phyloP scores from a whole-genome alignment of 2,113 vertebrate species.

The Tragulus kanchil region DNA sequence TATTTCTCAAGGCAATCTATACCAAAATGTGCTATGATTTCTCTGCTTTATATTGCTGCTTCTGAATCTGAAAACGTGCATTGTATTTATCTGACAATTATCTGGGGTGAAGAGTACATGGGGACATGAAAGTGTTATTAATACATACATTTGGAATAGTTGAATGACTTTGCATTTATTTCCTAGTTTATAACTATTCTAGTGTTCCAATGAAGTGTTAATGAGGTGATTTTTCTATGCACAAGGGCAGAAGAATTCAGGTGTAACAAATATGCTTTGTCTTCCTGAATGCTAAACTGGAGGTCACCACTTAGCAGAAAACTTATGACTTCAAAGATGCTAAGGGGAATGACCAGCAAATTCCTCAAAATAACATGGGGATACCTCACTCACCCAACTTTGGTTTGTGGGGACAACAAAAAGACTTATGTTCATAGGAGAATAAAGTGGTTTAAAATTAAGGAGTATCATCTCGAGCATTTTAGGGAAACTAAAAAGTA shows the following conservation, averaged over 20 bases:
- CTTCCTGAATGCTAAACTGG: background rate
- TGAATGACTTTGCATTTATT: slow-evolving; percentile 59
- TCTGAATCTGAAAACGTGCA: background rate
- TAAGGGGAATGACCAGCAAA: background rate
- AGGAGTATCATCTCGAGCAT: background rate
- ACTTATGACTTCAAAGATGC: slow-evolving; percentile 37
- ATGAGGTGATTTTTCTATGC: slow-evolving; percentile 37
- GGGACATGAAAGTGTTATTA: background rate
- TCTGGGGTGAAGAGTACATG: background rate
- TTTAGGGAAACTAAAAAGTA: background rate
- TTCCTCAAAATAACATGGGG: background rate
- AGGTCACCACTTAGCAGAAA: slow-evolving; percentile 35
- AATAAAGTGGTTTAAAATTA: background rate
- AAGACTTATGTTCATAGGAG: background rate
- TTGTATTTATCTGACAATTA: background rate
- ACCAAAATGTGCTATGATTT: background rate
- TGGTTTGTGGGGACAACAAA: background rate
- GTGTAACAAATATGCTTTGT: slow-evolving; percentile 4
- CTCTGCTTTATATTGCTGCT: background rate
- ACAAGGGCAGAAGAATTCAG: slow-evolving; percentile 40
- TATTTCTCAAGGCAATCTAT: background rate
- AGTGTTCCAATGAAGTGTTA: background rate
- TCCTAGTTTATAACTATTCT: slow-evolving; percentile 1
- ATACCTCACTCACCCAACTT: background rate
- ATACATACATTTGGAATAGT: background rate